Conservation (phyloP, 2,797 vertebrate genomes). For the Pseudomugil tenellus region DNA sequence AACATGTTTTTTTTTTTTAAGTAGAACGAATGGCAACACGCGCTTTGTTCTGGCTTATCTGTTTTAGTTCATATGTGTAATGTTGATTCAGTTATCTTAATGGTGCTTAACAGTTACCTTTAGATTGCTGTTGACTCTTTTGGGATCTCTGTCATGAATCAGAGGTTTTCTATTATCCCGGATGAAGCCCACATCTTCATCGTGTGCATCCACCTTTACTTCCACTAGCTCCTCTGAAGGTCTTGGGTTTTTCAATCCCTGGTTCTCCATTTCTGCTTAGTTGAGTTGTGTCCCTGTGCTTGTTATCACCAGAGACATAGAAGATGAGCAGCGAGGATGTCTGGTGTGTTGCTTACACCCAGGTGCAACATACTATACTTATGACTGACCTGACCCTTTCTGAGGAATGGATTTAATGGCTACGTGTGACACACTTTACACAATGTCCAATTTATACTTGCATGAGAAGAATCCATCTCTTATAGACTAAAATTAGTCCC, state of each 20-base stretch:
- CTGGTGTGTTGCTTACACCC: constrained; percentile 59
- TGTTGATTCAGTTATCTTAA: neutral
- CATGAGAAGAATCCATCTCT: constrained; percentile 38
- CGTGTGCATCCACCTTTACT: constrained; percentile 33
- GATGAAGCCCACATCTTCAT: constrained; percentile 37
- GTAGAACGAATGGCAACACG: too few relatives aligned
- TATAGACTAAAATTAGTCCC: neutral
- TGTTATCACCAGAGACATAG: constrained; percentile 18
- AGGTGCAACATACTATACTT: constrained; percentile 65
- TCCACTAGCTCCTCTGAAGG: constrained; percentile 39
- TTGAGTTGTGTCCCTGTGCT: constrained; percentile 21
- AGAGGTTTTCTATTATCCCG: constrained; percentile 16
- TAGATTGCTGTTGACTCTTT: constrained; percentile 59
- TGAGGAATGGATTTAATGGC: constrained; percentile 7
- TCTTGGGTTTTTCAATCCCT: constrained; percentile 20
- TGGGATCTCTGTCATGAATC: constrained; percentile 64
- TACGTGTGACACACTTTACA: constrained; percentile 13
- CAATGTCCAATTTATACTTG: constrained; percentile 53
- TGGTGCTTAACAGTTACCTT: constrained; percentile 56
- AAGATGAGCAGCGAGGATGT: constrained; percentile 18
- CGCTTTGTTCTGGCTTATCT: constrained; percentile 3
- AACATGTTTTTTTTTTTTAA: too few relatives aligned
- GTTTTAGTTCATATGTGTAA: neutral
- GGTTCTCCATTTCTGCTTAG: constrained; percentile 49
- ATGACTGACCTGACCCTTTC: constrained; percentile 54